Evolutionary conservation across 2,888 invertebrate genomes (phyloP).

Genomic region (Drosophila suboccidentalis): DNA sequence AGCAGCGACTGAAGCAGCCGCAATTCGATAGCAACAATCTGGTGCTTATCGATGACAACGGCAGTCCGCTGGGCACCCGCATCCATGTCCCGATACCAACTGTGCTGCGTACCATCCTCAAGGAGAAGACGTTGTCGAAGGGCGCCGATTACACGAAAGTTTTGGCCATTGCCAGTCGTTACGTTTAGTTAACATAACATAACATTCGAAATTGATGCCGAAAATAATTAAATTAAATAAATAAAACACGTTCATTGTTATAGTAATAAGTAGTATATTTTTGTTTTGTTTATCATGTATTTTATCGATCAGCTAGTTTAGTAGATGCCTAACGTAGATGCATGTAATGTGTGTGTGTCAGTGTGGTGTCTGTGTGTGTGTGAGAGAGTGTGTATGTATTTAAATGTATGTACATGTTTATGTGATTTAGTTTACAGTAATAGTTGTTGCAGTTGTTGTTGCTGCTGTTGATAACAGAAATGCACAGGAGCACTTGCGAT

Average conservation of each 20-base stretch:
- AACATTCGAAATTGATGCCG: background rate
- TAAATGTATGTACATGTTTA: slow-evolving; percentile 73
- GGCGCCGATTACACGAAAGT: slow-evolving; percentile 97
- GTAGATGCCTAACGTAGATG: slow-evolving; percentile 59
- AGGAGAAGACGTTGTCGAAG: slow-evolving; percentile 92
- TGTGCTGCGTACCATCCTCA: slow-evolving; percentile 92
- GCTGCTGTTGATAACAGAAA: slow-evolving; percentile 61
- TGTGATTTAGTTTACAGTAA: slow-evolving; percentile 59
- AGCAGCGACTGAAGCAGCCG: slow-evolving; percentile 92
- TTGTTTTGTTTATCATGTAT: slow-evolving; percentile 53
- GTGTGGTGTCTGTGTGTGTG: slow-evolving; percentile 13
- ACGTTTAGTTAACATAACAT: slow-evolving; percentile 58
- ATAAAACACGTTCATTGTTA: slow-evolving; percentile 38
- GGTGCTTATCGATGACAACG: slow-evolving; percentile 97
- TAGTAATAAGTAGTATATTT: slow-evolving; percentile 73
- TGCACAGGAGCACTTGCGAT: slow-evolving; percentile 37
- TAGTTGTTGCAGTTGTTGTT: slow-evolving; percentile 39
- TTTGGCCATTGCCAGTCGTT: slow-evolving; percentile 93
- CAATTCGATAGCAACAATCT: slow-evolving; percentile 98
- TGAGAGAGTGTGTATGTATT: slow-evolving; percentile 6
- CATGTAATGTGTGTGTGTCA: slow-evolving; percentile 6
- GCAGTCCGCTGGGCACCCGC: slow-evolving; percentile 97
- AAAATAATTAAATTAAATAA: slow-evolving; percentile 2
- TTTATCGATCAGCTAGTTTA: slow-evolving; percentile 74
- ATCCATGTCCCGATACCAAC: slow-evolving; percentile 98